Percentiles rank a stretch among this genome's conserved stretches.
phyloP scores from a whole-genome alignment of 2,888 invertebrate species.

The Tinea trinotella region DNA sequence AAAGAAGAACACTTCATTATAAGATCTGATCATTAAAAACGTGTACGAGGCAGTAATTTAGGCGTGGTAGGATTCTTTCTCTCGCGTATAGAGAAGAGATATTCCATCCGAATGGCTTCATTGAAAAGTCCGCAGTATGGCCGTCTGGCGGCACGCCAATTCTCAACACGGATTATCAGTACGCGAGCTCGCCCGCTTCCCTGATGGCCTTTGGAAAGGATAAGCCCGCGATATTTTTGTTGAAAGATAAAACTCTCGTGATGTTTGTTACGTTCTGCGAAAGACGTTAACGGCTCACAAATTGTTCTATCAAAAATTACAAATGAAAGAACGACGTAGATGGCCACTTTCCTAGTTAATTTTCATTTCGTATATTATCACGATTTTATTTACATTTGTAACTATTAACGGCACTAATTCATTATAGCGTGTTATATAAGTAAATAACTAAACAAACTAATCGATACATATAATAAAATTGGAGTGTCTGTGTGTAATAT shows the following conservation, averaged over 20 bases:
- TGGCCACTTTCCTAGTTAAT: too few relatives aligned
- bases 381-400: too few relatives aligned
- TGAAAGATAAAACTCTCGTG: slow-evolving; percentile 24
- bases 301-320: slow-evolving; percentile 10
- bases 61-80: slow-evolving; percentile 4
- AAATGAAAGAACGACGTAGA: not conserved
- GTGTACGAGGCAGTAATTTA: slow-evolving; percentile 12
- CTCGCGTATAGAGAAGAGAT: slow-evolving; percentile 39
- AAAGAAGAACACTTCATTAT: not conserved
- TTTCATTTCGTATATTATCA: too few relatives aligned
- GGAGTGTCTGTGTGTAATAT: too few relatives aligned
- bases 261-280: slow-evolving; percentile 21
- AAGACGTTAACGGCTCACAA: slow-evolving; percentile 15
- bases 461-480: too few relatives aligned
- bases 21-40: not conserved
- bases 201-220: slow-evolving; percentile 22
- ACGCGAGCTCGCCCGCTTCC: slow-evolving; percentile 36
- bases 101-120: slow-evolving; percentile 65
- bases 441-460: too few relatives aligned
- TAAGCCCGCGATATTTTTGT: slow-evolving; percentile 26
- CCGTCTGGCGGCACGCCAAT: slow-evolving; percentile 60
- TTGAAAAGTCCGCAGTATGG: slow-evolving; percentile 70
- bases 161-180: slow-evolving; percentile 52
- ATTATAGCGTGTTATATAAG: too few relatives aligned
- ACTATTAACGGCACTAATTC: too few relatives aligned